These are phyloP conservation scores for Netelia melanura DNA, from an alignment of 2,888 invertebrate genomes.

Conservation along the genomic window DNA sequence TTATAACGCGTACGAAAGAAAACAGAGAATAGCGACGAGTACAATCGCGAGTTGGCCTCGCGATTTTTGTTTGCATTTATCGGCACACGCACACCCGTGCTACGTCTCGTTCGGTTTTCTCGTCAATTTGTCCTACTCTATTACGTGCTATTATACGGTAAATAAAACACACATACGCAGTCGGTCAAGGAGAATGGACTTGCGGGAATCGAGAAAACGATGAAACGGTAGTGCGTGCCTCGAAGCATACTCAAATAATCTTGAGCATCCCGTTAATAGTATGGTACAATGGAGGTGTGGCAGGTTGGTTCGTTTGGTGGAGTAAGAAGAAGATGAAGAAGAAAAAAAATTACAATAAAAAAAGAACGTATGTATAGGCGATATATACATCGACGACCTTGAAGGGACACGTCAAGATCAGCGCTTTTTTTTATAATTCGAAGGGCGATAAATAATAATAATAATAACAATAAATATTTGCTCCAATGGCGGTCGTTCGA, in stretches of 20 bases:
- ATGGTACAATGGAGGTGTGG: slow-evolving; percentile 21
- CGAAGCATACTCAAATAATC: slow-evolving; percentile 25
- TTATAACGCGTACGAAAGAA: slow-evolving; percentile 13
- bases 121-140: slow-evolving; percentile 52
- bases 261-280: slow-evolving; percentile 40
- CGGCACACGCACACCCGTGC: slow-evolving; percentile 52
- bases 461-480: slow-evolving; percentile 63
- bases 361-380: slow-evolving; percentile 21
- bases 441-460: slow-evolving; percentile 61
- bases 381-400: slow-evolving; percentile 56
- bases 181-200: slow-evolving; percentile 41
- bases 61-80: slow-evolving; percentile 76
- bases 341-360: slow-evolving; percentile 8
- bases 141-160: slow-evolving; percentile 67
- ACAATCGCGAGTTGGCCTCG: slow-evolving; percentile 78
- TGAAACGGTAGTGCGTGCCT: slow-evolving; percentile 44
- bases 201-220: slow-evolving; percentile 42
- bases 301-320: slow-evolving; percentile 20
- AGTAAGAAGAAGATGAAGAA: slow-evolving; percentile 4
- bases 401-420: slow-evolving; percentile 36
- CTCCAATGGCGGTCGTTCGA: slow-evolving; percentile 49
- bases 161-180: slow-evolving; percentile 38
- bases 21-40: slow-evolving; percentile 65
- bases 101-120: slow-evolving; percentile 6
- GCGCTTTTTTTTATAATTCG: slow-evolving; percentile 34